Percentiles rank a stretch among this genome's conserved stretches.
phyloP scores from a whole-genome alignment of 2,797 vertebrate species.

The Tokudaia tokunoshimensis region DNA sequence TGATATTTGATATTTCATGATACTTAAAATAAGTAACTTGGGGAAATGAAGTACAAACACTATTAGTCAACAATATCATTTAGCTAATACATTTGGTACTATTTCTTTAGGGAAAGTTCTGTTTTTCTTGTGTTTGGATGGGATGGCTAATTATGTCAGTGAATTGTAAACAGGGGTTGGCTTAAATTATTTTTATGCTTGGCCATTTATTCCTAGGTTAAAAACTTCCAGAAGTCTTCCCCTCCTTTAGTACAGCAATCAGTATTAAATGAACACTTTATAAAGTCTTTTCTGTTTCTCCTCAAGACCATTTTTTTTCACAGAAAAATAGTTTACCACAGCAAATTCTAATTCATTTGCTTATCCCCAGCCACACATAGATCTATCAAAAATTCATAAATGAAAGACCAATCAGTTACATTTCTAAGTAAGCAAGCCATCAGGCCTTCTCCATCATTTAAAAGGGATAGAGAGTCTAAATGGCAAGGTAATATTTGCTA shows the following conservation, averaged over 20 bases:
- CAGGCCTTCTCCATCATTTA: not conserved
- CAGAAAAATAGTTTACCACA: not conserved
- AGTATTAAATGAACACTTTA: not conserved
- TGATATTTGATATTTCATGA: not conserved
- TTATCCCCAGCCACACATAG: too few species aligned
- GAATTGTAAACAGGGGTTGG: not conserved
- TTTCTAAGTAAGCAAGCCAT: not conserved
- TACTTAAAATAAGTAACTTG: not conserved
- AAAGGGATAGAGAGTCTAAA: not conserved
- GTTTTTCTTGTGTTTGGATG: not conserved
- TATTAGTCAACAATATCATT: not conserved
- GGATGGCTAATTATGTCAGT: not conserved
- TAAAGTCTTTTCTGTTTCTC: not conserved
- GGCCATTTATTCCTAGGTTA: not conserved
- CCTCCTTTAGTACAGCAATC: not conserved
- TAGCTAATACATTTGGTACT: not conserved
- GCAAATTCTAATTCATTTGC: not conserved
- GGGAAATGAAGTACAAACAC: not conserved
- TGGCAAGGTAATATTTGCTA: not conserved
- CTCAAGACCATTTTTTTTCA: not conserved
- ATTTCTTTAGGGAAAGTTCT: not conserved
- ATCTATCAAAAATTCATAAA: not conserved
- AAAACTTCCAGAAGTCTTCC: not conserved
- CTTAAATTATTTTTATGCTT: not conserved
- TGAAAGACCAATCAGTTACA: not conserved